These are phyloP conservation scores for Erebia ligea DNA, from an alignment of 2,888 invertebrate genomes.

Conservation along the genomic window DNA sequence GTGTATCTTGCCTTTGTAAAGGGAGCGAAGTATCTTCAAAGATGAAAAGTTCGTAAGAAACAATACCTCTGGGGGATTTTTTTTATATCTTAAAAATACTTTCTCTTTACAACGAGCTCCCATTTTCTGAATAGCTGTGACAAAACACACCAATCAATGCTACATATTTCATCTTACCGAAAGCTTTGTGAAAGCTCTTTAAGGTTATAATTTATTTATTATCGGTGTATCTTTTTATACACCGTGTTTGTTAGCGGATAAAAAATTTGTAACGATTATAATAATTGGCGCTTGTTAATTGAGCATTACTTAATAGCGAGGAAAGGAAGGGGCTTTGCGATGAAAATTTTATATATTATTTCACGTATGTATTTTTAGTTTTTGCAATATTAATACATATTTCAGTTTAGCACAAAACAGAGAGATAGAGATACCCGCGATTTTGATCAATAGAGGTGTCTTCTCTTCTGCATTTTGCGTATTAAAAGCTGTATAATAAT, in stretches of 20 bases:
- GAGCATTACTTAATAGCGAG: no score
- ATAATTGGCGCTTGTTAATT: background rate
- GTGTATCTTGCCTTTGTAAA: slow-evolving; percentile 32
- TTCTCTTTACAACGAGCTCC: slow-evolving; percentile 31
- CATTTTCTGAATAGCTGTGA: slow-evolving; percentile 33
- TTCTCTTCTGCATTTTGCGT: no score
- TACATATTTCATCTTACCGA: slow-evolving; percentile 15
- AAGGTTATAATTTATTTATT: background rate
- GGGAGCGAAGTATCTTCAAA: slow-evolving; percentile 37
- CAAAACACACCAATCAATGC: slow-evolving; percentile 25
- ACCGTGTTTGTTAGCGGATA: background rate
- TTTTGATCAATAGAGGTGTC: no score
- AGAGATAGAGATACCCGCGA: no score
- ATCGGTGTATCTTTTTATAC: slow-evolving; percentile 1
- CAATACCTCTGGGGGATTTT: slow-evolving; percentile 37
- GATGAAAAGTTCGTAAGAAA: slow-evolving; percentile 41
- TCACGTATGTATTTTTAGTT: no score
- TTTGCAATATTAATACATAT: no score
- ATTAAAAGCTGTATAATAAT: no score
- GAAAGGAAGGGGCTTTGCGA: no score
- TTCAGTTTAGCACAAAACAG: no score
- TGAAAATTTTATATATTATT: no score
- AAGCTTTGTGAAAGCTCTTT: slow-evolving; percentile 10
- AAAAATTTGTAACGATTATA: background rate
- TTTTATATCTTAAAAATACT: slow-evolving; percentile 39